Percentiles rank a stretch among this genome's conserved stretches.
Evolutionary conservation across 2,888 invertebrate species (phyloP).

Genomic region (Ectropis crepuscularia): DNA sequence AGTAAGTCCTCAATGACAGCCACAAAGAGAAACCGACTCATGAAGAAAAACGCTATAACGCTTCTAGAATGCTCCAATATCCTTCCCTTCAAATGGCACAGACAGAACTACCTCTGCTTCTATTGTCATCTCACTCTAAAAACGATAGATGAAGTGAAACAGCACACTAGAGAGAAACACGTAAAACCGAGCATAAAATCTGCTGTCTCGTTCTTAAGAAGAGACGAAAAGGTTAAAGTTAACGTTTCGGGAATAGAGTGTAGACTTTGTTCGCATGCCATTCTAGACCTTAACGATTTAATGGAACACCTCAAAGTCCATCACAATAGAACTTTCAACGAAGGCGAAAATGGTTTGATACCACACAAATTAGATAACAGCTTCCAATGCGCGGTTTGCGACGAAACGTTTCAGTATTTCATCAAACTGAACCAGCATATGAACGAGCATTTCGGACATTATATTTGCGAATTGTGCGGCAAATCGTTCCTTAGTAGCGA

Average conservation of each 20-base stretch:
- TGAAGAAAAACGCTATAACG: constrained; percentile 70
- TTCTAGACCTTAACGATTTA: constrained; percentile 51
- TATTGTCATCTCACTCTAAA: constrained; percentile 71
- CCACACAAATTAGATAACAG: constrained; percentile 63
- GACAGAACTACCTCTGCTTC: constrained; percentile 75
- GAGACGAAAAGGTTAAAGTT: constrained; percentile 76
- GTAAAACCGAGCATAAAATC: constrained; percentile 60
- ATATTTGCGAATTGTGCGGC: constrained; percentile 73
- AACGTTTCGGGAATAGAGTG: constrained; percentile 63
- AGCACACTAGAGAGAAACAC: constrained; percentile 67
- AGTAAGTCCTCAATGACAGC: constrained; percentile 65
- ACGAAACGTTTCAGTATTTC: constrained; percentile 67
- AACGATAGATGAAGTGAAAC: constrained; percentile 62
- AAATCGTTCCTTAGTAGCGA: constrained; percentile 71
- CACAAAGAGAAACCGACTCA: constrained; percentile 70
- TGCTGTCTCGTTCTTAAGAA: constrained; percentile 66
- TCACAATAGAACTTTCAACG: constrained; percentile 60
- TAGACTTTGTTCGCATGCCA: constrained; percentile 51
- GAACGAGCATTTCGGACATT: constrained; percentile 71
- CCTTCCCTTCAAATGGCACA: constrained; percentile 76
- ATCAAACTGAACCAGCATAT: constrained; percentile 76
- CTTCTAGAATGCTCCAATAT: constrained; percentile 69
- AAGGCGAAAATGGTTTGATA: constrained; percentile 63
- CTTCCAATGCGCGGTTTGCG: constrained; percentile 67
- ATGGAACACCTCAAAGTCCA: constrained; percentile 59